Percentiles rank a stretch among this genome's conserved stretches.
These are phyloP conservation scores for Macheiramphus alcinus DNA, from an alignment of 2,113 vertebrate species.

Conservation along the genomic window DNA sequence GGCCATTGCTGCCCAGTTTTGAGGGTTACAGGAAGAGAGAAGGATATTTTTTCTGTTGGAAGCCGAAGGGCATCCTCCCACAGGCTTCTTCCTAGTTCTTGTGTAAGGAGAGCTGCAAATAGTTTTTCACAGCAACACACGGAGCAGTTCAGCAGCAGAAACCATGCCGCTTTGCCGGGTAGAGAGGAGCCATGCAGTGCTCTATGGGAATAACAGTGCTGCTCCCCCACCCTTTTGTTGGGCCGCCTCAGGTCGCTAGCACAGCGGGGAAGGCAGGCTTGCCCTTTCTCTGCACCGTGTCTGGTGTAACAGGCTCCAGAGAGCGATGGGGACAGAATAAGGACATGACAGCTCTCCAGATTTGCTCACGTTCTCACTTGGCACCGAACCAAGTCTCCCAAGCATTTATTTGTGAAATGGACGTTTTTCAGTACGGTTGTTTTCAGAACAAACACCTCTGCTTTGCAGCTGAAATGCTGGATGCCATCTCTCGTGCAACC, in stretches of 20 bases:
- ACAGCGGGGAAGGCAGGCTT: not conserved
- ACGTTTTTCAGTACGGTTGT: not conserved
- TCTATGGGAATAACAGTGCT: not conserved
- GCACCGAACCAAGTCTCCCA: not conserved
- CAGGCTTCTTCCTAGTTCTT: not conserved
- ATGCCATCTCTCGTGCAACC: not conserved
- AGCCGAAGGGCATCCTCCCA: not conserved
- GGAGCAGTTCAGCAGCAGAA: not conserved
- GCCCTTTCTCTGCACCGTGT: accelerated
- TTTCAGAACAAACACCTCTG: not conserved
- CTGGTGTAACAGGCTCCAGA: not conserved
- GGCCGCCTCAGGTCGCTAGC: not conserved
- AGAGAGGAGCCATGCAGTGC: not conserved
- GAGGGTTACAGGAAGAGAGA: not conserved
- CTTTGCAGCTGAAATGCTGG: not conserved
- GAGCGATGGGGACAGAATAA: not conserved
- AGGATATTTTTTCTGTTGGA: not conserved
- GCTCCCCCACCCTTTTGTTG: not conserved
- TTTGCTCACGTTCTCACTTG: not conserved
- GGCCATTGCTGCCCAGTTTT: not conserved
- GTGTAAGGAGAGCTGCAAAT: not conserved
- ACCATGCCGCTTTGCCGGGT: not conserved
- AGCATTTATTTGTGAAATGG: not conserved
- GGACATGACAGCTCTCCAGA: not conserved
- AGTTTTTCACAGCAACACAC: not conserved